phyloP scores from a whole-genome alignment of 2,797 vertebrate genomes.

The Taeniopygia guttata region DNA sequence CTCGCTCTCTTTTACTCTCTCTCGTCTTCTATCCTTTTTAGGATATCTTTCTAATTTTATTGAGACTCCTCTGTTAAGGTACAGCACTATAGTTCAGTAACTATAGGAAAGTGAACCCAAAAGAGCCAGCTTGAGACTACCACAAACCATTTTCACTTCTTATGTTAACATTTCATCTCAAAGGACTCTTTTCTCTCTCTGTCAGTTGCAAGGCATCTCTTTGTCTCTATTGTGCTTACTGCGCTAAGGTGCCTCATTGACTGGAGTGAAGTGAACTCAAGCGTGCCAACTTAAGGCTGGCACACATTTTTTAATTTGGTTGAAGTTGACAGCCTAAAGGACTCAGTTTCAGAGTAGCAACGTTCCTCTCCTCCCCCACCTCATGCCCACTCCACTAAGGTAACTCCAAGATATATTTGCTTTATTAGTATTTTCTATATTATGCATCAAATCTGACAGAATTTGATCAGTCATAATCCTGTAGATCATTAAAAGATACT shows the following conservation, averaged over 20 bases:
- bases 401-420: neutral
- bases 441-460: neutral
- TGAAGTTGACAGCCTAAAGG: slow-evolving; percentile 68
- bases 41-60: slow-evolving; percentile 81
- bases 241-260: slow-evolving; percentile 77
- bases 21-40: slow-evolving; percentile 75
- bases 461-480: neutral
- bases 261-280: slow-evolving; percentile 78
- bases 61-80: slow-evolving; percentile 76
- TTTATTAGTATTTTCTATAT: neutral
- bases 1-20: slow-evolving; percentile 49
- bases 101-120: slow-evolving; percentile 79
- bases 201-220: slow-evolving; percentile 77
- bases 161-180: slow-evolving; percentile 83
- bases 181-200: slow-evolving; percentile 78
- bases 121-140: slow-evolving; percentile 78
- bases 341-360: slow-evolving; percentile 49
- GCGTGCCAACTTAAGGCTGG: slow-evolving; percentile 76
- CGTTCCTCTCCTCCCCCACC: slow-evolving; percentile 19
- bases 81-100: slow-evolving; percentile 78
- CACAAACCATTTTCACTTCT: slow-evolving; percentile 82
- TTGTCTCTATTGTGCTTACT: slow-evolving; percentile 79
- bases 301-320: slow-evolving; percentile 74
- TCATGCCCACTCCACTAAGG: slow-evolving; percentile 31
- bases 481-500: neutral